phyloP scores from a whole-genome alignment of 2,797 vertebrate species.

The Masticophis lateralis region DNA sequence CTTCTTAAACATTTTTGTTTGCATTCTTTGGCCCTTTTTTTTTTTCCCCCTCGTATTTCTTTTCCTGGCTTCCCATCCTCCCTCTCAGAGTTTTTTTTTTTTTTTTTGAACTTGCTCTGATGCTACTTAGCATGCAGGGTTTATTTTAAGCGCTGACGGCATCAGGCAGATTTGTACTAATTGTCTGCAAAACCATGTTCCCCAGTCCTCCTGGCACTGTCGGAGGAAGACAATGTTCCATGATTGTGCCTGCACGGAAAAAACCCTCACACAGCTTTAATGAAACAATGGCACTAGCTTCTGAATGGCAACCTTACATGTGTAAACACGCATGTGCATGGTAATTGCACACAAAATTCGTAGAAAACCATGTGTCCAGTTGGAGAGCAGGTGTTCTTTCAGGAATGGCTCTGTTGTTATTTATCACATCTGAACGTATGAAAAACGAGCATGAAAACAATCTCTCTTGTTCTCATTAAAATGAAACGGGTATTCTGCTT shows the following conservation, averaged over 20 bases:
- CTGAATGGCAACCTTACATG: conserved; percentile 21
- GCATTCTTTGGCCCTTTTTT: neutral
- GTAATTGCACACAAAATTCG: neutral
- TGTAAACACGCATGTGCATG: neutral
- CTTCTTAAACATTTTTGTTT: neutral
- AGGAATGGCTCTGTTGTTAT: conserved; percentile 47
- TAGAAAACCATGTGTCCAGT: neutral
- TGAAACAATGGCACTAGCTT: conserved; percentile 58
- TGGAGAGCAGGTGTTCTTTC: conserved; percentile 62
- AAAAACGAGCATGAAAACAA: neutral
- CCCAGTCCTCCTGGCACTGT: conserved; percentile 59
- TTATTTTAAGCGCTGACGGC: conserved; percentile 70
- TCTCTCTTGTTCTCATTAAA: conserved; percentile 6
- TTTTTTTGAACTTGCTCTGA: conserved; percentile 56
- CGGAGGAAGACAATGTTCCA: conserved; percentile 66
- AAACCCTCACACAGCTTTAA: conserved; percentile 35
- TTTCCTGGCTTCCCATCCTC: neutral
- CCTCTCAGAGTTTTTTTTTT: neutral
- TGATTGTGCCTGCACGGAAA: conserved; percentile 60
- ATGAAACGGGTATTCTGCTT: neutral
- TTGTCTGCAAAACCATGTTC: conserved; percentile 60
- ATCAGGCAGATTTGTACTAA: conserved; percentile 68
- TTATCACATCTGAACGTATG: conserved; percentile 31
- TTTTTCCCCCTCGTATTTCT: neutral
- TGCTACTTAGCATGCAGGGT: conserved; percentile 62